Evolutionary conservation across 2,797 vertebrate genomes (phyloP).

Genomic region (Antennarius maculatus): DNA sequence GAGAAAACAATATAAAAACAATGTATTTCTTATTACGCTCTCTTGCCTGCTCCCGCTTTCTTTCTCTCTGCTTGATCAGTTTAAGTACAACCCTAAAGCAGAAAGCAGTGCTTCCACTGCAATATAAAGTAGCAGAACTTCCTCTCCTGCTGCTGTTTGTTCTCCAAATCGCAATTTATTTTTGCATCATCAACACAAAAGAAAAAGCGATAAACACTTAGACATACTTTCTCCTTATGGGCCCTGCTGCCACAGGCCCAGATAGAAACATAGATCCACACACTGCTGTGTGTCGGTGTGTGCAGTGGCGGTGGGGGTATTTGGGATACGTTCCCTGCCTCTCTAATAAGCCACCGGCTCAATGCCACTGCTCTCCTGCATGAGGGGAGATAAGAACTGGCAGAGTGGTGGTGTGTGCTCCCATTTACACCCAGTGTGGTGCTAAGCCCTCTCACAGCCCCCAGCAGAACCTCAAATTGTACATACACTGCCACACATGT

Average conservation of each 20-base stretch:
- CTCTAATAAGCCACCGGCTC: constrained; percentile 83
- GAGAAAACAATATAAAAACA: constrained; percentile 75
- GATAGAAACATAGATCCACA: constrained; percentile 59
- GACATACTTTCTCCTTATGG: constrained; percentile 60
- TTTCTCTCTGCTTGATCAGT: constrained; percentile 59
- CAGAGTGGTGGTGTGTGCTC: constrained; percentile 73
- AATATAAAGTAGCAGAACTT: constrained; percentile 43
- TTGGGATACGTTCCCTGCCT: constrained; percentile 78
- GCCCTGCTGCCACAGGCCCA: constrained; percentile 62
- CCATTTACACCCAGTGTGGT: constrained; percentile 75
- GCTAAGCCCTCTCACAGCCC: constrained; percentile 75
- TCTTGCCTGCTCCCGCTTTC: constrained; percentile 36
- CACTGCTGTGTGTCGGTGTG: constrained; percentile 43
- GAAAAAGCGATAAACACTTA: constrained; percentile 66
- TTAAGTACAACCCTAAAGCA: constrained; percentile 66
- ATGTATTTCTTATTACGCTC: constrained; percentile 68
- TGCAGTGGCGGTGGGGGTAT: constrained; percentile 39
- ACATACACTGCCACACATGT: constrained; percentile 19
- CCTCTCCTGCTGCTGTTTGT: constrained; percentile 49
- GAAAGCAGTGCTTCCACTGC: constrained; percentile 50
- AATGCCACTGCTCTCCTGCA: constrained; percentile 81
- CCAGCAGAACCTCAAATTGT: constrained; percentile 69
- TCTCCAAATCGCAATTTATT: constrained; percentile 73
- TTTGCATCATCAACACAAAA: constrained; percentile 75
- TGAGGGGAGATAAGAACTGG: constrained; percentile 82